Evolutionary conservation across 2,113 vertebrate species (phyloP).

Genomic region (Nerophis ophidion): DNA sequence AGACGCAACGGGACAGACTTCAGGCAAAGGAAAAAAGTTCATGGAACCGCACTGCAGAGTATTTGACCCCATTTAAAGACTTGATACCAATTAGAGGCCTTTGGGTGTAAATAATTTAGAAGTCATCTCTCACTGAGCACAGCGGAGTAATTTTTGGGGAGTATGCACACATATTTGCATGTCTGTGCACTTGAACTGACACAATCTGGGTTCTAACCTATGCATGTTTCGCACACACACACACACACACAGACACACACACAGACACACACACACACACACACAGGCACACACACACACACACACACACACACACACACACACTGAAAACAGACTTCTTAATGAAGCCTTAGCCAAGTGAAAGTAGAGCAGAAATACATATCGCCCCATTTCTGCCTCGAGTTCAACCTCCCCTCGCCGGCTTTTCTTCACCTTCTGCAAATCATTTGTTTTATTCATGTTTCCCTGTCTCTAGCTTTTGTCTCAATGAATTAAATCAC

Average conservation of each 20-base stretch:
- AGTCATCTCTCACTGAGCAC: constrained; percentile 49
- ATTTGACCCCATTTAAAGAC: constrained; percentile 82
- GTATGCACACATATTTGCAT: constrained; percentile 21
- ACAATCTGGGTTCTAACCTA: constrained; percentile 1
- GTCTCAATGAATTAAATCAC: constrained; percentile 66
- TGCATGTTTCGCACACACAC: constrained; percentile 8
- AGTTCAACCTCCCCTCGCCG: constrained; percentile 49
- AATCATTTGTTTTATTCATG: constrained; percentile 69
- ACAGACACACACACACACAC: constrained; percentile 16
- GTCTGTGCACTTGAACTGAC: constrained; percentile 9
- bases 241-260: constrained; percentile 20
- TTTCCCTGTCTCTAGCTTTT: constrained; percentile 66
- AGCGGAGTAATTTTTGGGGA: constrained; percentile 46
- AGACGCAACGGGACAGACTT: constrained; percentile 46
- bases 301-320: constrained; percentile 23
- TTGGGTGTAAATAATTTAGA: constrained; percentile 75
- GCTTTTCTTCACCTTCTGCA: constrained; percentile 50
- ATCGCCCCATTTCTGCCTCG: constrained; percentile 72
- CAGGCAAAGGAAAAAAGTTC: constrained; percentile 54
- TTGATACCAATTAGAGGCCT: constrained; percentile 79
- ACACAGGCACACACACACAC: constrained; percentile 17
- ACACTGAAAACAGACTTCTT: constrained; percentile 76
- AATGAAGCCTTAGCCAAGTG: constrained; percentile 71
- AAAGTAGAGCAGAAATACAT: constrained; percentile 72
- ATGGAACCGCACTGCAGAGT: constrained; percentile 62